A percentile compares a stretch with the other conserved stretches of the same genome.
phyloP scores from a whole-genome alignment of 2,797 vertebrate genomes.

The Microchirus variegatus region DNA sequence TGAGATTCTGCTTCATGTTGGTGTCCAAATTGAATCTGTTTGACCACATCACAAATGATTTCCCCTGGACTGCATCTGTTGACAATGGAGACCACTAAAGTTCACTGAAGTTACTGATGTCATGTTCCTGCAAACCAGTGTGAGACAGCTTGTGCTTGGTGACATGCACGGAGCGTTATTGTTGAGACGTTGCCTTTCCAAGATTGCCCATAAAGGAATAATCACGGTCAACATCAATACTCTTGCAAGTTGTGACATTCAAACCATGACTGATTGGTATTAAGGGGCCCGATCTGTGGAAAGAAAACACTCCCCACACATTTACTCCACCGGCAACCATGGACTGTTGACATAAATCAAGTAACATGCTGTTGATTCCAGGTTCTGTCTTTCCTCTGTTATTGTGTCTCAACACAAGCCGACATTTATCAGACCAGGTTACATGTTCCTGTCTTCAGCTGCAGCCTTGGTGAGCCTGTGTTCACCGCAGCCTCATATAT shows the following conservation, averaged over 20 bases:
- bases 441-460: neutral
- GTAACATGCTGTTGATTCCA: neutral
- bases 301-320: neutral
- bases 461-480: neutral
- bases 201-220: neutral
- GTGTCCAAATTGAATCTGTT: neutral
- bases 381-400: neutral
- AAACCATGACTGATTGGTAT: neutral
- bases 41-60: neutral
- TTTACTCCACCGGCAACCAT: neutral
- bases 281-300: neutral
- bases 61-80: neutral
- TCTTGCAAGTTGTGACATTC: neutral
- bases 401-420: neutral
- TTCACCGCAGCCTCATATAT: neutral
- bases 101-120: neutral
- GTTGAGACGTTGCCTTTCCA: too few relatives aligned
- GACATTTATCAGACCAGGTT: neutral
- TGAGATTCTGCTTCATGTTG: neutral
- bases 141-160: neutral
- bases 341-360: neutral
- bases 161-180: too few relatives aligned
- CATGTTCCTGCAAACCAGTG: neutral
- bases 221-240: neutral
- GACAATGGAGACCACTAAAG: neutral